These are phyloP conservation scores for Cynoglossus semilaevis DNA, from an alignment of 2,113 vertebrate genomes.

Conservation along the genomic window DNA sequence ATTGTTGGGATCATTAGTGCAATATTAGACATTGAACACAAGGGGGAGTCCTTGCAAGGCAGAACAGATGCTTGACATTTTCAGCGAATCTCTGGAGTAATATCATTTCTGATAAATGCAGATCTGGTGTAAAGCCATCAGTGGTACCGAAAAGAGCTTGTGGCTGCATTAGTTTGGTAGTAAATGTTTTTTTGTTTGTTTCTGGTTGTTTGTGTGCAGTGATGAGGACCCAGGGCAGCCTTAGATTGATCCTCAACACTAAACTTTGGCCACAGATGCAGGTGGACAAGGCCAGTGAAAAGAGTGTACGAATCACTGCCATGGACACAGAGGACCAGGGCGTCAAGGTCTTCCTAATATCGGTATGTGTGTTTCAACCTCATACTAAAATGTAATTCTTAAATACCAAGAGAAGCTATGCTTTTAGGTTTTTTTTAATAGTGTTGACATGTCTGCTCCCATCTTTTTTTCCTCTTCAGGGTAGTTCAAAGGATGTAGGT, in stretches of 20 bases:
- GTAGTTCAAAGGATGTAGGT: conserved; percentile 95
- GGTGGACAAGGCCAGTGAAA: conserved; percentile 98
- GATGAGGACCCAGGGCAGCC: conserved; percentile 97
- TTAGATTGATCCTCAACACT: conserved; percentile 96
- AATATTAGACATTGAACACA: conserved; percentile 24
- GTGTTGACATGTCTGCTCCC: conserved; percentile 7
- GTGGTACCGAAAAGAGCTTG: background rate
- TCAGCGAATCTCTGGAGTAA: no score
- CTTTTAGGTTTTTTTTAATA: background rate
- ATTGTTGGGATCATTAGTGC: background rate
- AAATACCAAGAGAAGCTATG: background rate
- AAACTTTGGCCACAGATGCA: conserved; percentile 99
- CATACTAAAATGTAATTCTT: no score
- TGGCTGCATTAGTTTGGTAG: background rate
- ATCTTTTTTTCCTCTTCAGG: conserved; percentile 73
- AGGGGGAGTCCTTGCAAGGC: conserved; percentile 32
- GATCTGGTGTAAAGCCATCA: no score
- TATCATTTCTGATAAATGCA: no score
- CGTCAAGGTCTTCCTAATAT: conserved; percentile 98
- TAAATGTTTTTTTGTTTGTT: conserved; percentile 1
- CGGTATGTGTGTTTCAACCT: conserved; percentile 82
- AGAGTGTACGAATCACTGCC: conserved; percentile 94
- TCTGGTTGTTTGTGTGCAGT: conserved; percentile 71
- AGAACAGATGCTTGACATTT: no score
- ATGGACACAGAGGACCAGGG: conserved; percentile 99